Conservation (phyloP, 2,113 vertebrate species). For the Pampusana beccarii region DNA sequence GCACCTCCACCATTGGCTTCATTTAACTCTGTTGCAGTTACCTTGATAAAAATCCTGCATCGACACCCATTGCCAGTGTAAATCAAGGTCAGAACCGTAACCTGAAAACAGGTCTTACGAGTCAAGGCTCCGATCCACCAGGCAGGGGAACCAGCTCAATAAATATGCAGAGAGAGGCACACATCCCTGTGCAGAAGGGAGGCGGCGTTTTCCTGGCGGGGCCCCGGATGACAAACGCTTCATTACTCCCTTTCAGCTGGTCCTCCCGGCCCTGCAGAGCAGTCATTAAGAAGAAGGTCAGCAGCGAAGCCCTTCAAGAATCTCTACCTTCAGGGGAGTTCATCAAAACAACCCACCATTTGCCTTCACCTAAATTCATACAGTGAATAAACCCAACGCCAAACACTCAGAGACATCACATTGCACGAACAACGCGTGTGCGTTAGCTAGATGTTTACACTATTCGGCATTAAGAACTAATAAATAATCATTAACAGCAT, state of each 20-base stretch:
- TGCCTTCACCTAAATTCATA: neutral
- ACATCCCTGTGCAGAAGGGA: neutral
- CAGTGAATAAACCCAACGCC: neutral
- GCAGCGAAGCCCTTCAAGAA: conserved; percentile 17
- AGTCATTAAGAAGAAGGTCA: conserved; percentile 32
- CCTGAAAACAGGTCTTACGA: neutral
- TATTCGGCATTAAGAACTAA: neutral
- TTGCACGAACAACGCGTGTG: neutral
- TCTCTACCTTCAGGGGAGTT: conserved; percentile 29
- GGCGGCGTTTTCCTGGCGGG: neutral
- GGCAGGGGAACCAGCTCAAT: neutral
- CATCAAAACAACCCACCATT: conserved; percentile 29
- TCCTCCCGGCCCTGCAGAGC: neutral
- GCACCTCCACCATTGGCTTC: neutral
- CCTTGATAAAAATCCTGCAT: neutral
- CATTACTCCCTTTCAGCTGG: conserved; percentile 27
- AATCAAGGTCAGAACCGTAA: neutral
- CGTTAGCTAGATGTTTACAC: neutral
- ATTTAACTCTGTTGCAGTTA: neutral
- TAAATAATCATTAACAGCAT: neutral
- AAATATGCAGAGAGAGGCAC: neutral
- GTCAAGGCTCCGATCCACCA: neutral
- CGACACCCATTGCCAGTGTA: neutral
- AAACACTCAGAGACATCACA: neutral
- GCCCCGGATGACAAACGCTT: conserved; percentile 1